Conservation (phyloP, 1,140 invertebrate species). For the Atta colombica region DNA sequence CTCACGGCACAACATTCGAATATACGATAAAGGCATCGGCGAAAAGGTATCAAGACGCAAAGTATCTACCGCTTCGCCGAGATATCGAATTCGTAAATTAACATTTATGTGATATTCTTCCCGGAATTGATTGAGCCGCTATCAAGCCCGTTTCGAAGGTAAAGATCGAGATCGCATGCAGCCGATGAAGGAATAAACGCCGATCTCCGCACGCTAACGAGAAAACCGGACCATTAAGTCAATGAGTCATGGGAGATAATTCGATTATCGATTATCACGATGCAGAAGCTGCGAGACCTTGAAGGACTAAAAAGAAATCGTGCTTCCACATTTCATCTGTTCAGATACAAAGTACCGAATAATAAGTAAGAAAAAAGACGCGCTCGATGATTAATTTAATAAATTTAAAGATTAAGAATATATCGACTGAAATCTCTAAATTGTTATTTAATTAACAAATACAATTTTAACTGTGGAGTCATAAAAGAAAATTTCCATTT, state of each 20-base stretch:
- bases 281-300: slow-evolving; percentile 1
- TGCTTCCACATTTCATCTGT: background rate
- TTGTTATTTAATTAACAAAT: background rate
- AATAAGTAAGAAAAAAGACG: background rate
- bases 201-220: slow-evolving; percentile 48
- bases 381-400: background rate
- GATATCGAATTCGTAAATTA: slow-evolving; percentile 56
- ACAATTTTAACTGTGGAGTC: background rate
- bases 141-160: slow-evolving; percentile 29
- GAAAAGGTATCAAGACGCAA: background rate
- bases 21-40: slow-evolving; percentile 17
- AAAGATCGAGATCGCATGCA: slow-evolving; percentile 38
- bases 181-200: slow-evolving; percentile 30
- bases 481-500: background rate
- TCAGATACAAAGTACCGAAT: background rate
- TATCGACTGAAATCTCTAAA: background rate
- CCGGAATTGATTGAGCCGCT: slow-evolving; percentile 55
- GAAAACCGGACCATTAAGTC: slow-evolving; percentile 53
- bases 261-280: slow-evolving; percentile 50
- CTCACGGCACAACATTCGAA: background rate
- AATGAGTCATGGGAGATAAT: slow-evolving; percentile 52
- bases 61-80: slow-evolving; percentile 1
- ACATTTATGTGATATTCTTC: slow-evolving; percentile 68
- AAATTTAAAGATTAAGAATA: too few species aligned
- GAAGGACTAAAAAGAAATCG: slow-evolving; percentile 1